Conservation (phyloP, 2,113 vertebrate genomes). For the Oncorhynchus gorbuscha region DNA sequence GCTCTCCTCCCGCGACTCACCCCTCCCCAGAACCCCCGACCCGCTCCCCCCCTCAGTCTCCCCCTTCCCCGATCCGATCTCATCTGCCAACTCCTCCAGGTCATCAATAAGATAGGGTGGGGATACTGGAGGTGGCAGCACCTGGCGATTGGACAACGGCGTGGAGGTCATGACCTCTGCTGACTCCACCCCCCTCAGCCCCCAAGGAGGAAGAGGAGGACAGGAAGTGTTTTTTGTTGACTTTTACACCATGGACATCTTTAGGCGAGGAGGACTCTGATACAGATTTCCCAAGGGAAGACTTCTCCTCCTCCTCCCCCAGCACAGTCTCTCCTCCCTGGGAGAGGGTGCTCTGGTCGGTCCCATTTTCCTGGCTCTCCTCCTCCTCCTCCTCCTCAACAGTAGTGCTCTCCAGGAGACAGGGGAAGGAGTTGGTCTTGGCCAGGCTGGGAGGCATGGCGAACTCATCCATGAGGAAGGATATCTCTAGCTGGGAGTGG, state of each 20-base stretch:
- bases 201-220: slow-evolving; percentile 60
- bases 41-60: slow-evolving; percentile 20
- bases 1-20: slow-evolving; percentile 54
- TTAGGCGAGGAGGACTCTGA: slow-evolving; percentile 54
- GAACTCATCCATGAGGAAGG: slow-evolving; percentile 99
- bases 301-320: slow-evolving; percentile 66
- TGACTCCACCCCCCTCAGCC: slow-evolving; percentile 19
- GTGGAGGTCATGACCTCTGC: slow-evolving; percentile 53
- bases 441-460: slow-evolving; percentile 91
- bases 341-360: slow-evolving; percentile 49
- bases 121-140: slow-evolving; percentile 54
- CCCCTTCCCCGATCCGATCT: slow-evolving; percentile 17
- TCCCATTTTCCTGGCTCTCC: slow-evolving; percentile 50
- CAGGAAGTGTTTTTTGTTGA: slow-evolving; percentile 12
- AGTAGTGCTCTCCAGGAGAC: slow-evolving; percentile 77
- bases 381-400: slow-evolving; percentile 37
- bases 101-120: slow-evolving; percentile 77
- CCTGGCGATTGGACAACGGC: slow-evolving; percentile 39
- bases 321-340: slow-evolving; percentile 57
- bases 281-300: slow-evolving; percentile 52
- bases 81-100: slow-evolving; percentile 41
- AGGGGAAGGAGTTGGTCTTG: slow-evolving; percentile 79
- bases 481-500: slow-evolving; percentile 97
- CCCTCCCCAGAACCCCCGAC: slow-evolving; percentile 40
- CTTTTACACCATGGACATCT: slow-evolving; percentile 73